Conservation (phyloP, 2,113 vertebrate species). For the Tetrao urogallus region DNA sequence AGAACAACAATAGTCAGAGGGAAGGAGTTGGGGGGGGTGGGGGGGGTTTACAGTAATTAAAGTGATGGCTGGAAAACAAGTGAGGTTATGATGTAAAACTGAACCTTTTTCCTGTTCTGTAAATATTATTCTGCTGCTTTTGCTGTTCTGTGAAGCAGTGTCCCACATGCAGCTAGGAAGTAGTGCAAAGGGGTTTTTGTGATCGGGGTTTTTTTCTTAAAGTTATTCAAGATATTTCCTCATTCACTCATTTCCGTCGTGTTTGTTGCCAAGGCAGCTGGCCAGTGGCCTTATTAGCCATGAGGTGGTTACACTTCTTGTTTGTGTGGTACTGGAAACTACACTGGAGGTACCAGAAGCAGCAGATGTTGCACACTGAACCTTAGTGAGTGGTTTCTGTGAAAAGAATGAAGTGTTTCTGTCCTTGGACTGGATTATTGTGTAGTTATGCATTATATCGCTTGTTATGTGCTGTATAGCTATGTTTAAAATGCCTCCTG, state of each 20-base stretch:
- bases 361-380: background rate
- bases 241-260: background rate
- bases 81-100: background rate
- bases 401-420: background rate
- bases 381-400: background rate
- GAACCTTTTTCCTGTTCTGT: background rate
- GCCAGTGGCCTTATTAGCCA: background rate
- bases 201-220: background rate
- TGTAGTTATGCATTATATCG: background rate
- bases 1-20: background rate
- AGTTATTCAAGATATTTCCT: background rate
- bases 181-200: background rate
- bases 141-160: background rate
- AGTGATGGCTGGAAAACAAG: background rate
- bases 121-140: background rate
- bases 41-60: background rate
- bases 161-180: background rate
- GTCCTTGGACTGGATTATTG: background rate
- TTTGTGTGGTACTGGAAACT: background rate
- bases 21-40: rapidly evolving
- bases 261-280: constrained; percentile 42
- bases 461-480: background rate
- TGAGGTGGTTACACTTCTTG: background rate
- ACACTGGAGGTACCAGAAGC: background rate
- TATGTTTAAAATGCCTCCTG: constrained; percentile 6